Conservation (phyloP, 2,797 vertebrate genomes). For the Chlorospingus semifuscus region DNA sequence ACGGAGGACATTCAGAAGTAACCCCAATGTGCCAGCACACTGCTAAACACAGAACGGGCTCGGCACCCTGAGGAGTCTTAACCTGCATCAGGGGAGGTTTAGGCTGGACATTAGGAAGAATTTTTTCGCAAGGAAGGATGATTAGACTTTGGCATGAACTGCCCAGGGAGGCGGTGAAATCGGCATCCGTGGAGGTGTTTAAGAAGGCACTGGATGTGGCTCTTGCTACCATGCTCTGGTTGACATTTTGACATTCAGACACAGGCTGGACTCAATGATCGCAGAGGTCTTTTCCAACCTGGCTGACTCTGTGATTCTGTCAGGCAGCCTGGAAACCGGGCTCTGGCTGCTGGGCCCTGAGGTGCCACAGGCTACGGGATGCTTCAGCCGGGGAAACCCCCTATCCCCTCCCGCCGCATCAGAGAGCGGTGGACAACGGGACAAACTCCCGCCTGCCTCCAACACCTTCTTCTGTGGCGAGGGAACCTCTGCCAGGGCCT, state of each 20-base stretch:
- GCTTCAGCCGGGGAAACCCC: fast-evolving
- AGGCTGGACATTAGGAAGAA: background rate
- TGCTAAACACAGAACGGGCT: fast-evolving
- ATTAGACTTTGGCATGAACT: background rate
- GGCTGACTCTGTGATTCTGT: background rate
- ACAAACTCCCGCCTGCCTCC: fast-evolving
- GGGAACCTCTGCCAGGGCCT: background rate
- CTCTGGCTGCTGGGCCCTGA: background rate
- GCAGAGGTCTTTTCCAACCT: background rate
- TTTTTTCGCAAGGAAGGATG: background rate
- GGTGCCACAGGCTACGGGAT: fast-evolving
- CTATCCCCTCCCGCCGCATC: fast-evolving
- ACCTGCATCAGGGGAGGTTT: background rate
- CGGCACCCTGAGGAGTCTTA: fast-evolving
- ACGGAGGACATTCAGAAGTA: too few species aligned
- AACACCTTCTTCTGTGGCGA: background rate
- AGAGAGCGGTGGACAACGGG: fast-evolving
- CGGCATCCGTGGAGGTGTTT: background rate
- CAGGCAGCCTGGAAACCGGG: too few species aligned
- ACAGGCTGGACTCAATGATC: too few species aligned
- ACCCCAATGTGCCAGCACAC: fast-evolving
- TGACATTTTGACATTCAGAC: background rate
- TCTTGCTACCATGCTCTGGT: background rate
- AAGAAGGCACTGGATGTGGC: background rate
- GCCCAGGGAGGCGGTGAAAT: background rate